Evolutionary conservation across 1,140 invertebrate genomes (phyloP), one percentile per base, ranked within the genome.

Genomic region (Drosophila simulans): DNA sequence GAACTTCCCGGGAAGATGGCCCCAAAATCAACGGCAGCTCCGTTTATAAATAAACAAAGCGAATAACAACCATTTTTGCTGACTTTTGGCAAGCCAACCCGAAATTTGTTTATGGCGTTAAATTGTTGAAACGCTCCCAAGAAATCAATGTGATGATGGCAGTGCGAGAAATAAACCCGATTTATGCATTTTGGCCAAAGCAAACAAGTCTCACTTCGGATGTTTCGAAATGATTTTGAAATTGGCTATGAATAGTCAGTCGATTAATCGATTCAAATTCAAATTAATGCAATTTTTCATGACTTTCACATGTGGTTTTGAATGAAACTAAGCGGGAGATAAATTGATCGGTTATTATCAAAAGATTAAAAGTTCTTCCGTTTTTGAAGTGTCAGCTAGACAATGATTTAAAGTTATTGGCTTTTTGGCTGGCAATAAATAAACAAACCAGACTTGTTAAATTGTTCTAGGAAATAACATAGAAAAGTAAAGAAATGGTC

Each of bases 221-320:
- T 34, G 66, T 48, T 70, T 69, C 34, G 34, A 56, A 45, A 66
- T 45, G 20, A 52, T 64, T 68, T 65, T 5, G 56, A 62, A 65
- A 66, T 66, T 20, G 17, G 25, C 40, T 68, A 53, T 68, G 49
- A 68, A 69, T 68, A 69, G 49, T 39, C 64, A 39, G 15, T 48
- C 64, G 20, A 68, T 55, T 46, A 46, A 68, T 55, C 49, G 63
- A 69, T 69, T 69, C 35, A 40, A 37, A 70, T 70, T 69, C 49
- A 70, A 70, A 70, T 70, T 35, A 70, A 69, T 56, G 34, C 51
- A 40, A 70, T 56, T 56, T 69, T 69, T 70, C 39, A 69, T 68
- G 34, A 64, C 56, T 64, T 64, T 64, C 56, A 65, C 40, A 64
- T 48, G 15, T 5, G 37, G 22, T 4, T 69, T 10, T 27, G 42